A percentile compares a stretch with the other conserved stretches of the same genome.
Conservation (phyloP, 2,888 invertebrate species). For the Hanleya hanleyi region DNA sequence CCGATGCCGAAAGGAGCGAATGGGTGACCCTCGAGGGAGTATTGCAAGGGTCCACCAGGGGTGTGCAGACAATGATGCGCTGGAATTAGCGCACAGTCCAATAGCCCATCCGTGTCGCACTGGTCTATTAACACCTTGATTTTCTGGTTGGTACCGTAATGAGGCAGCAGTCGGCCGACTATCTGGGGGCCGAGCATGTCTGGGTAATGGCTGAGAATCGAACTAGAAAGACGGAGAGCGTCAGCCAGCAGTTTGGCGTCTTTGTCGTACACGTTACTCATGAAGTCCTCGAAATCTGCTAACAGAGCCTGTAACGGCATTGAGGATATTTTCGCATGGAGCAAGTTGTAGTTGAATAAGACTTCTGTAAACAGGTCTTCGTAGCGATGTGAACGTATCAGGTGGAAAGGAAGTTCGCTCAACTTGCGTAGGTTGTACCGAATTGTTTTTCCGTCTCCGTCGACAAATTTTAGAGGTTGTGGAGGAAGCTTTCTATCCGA, state of each 20-base stretch:
- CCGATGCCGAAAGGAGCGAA: conserved; percentile 81
- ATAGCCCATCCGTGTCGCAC: conserved; percentile 91
- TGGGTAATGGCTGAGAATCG: conserved; percentile 91
- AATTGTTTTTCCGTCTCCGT: conserved; percentile 90
- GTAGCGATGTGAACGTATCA: conserved; percentile 92
- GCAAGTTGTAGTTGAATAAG: conserved; percentile 97
- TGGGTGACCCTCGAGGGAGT: conserved; percentile 97
- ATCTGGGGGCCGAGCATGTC: conserved; percentile 97
- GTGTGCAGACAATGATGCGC: conserved; percentile 97
- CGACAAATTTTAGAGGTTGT: conserved; percentile 92
- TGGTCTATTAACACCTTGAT: conserved; percentile 91
- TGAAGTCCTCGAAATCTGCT: conserved; percentile 95
- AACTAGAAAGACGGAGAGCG: conserved; percentile 88
- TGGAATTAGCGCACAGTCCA: conserved; percentile 92
- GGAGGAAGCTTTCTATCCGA: conserved; percentile 89
- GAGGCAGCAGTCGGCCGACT: conserved; percentile 92
- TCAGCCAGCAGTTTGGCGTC: conserved; percentile 72
- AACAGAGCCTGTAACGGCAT: conserved; percentile 96
- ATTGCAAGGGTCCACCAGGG: conserved; percentile 99
- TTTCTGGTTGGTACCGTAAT: conserved; percentile 87
- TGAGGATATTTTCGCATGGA: conserved; percentile 95
- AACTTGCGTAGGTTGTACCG: conserved; percentile 96
- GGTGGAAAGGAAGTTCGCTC: conserved; percentile 92
- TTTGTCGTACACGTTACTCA: conserved; percentile 67
- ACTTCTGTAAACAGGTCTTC: conserved; percentile 81